These are phyloP conservation scores for Astur gentilis DNA, from an alignment of 2,113 vertebrate genomes.

Conservation along the genomic window DNA sequence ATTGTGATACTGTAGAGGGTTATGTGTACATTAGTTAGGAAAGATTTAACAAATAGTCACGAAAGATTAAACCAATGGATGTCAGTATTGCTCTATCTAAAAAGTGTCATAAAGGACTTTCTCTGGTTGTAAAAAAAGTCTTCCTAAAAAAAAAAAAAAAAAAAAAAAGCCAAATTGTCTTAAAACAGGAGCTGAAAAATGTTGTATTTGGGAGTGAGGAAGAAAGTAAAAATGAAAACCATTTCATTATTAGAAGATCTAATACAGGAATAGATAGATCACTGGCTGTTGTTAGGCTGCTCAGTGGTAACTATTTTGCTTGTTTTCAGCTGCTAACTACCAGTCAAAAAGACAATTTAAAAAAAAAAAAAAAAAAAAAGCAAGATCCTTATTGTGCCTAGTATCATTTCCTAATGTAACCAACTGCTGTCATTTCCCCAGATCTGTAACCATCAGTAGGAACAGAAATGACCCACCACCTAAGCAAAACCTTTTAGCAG, in stretches of 20 bases:
- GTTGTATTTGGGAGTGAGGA: neutral
- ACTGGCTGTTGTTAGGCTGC: neutral
- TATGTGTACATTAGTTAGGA: neutral
- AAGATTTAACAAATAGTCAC: slow-evolving; percentile 14
- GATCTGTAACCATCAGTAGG: neutral
- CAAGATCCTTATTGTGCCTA: neutral
- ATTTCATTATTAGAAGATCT: neutral
- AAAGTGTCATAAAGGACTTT: slow-evolving; percentile 9
- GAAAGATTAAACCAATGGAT: slow-evolving; percentile 74
- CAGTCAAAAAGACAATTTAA: neutral
- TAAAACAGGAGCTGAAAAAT: neutral
- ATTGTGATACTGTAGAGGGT: neutral
- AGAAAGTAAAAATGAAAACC: neutral
- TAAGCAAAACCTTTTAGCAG: neutral
- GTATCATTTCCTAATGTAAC: neutral
- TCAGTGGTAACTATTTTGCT: neutral
- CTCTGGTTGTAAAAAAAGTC: slow-evolving; percentile 52
- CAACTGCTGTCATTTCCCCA: neutral
- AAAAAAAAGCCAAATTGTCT: neutral
- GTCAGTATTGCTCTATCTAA: slow-evolving; percentile 74
- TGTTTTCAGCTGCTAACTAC: neutral
- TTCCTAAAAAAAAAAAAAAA: neutral
- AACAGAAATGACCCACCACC: neutral
- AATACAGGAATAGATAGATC: neutral
- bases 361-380: neutral